Evolutionary conservation across 2,113 vertebrate species (phyloP).

Genomic region (Osmerus eperlanus): DNA sequence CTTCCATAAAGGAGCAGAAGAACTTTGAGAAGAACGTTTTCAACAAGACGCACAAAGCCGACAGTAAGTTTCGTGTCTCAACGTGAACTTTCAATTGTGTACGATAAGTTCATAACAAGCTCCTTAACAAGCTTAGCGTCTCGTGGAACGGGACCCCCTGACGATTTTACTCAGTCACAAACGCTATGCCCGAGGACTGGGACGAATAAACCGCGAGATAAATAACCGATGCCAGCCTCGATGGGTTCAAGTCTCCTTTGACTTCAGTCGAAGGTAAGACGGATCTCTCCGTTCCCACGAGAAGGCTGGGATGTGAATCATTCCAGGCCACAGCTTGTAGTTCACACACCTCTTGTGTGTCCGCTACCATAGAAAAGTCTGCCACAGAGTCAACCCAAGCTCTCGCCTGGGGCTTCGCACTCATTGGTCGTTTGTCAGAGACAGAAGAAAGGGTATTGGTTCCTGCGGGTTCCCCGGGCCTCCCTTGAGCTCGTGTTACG

Average conservation of each 20-base stretch:
- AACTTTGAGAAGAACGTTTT: slow-evolving; percentile 82
- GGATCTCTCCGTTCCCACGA: too few relatives aligned
- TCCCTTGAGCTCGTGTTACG: background rate
- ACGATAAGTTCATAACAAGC: too few relatives aligned
- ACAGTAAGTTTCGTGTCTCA: slow-evolving; percentile 59
- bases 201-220: too few relatives aligned
- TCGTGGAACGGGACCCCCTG: too few relatives aligned
- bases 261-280: background rate
- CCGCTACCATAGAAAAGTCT: background rate
- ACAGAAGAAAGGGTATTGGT: background rate
- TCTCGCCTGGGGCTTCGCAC: background rate
- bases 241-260: background rate
- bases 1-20: slow-evolving; percentile 79
- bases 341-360: background rate
- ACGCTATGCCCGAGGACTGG: background rate
- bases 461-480: background rate
- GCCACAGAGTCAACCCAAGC: background rate
- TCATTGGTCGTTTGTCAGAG: background rate
- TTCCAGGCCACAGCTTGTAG: background rate
- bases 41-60: slow-evolving; percentile 79
- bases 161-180: background rate
- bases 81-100: too few relatives aligned
- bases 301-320: background rate
- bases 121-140: too few relatives aligned
- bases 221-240: background rate